Evolutionary conservation across 2,113 vertebrate genomes (phyloP), one percentile per base, ranked within the genome.

Genomic region (Tiliqua scincoides): DNA sequence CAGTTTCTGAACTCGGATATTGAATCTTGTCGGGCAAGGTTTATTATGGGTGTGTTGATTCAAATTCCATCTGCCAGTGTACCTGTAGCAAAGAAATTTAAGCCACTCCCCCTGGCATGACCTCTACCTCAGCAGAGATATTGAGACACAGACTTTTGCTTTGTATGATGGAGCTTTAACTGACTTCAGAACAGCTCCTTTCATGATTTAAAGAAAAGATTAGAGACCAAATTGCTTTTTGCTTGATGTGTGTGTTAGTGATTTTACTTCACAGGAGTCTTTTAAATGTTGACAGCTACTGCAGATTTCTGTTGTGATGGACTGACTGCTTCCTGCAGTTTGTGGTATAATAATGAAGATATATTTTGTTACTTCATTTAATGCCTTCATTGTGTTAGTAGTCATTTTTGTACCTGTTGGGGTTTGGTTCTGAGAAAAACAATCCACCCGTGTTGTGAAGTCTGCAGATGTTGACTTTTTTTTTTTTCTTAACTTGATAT

Each of bases 1-100:
- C 30, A 57, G 17, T 91, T 91, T 79, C 79, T 88, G 88, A 89
- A 89, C 37, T 27, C 79, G 92, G 85, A 93, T 76, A 92, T 87
- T 88, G 89, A 96, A 96, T 97, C 97, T 91, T 93, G 97, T 96
- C 93, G 88, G 93, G 93, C 97, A 86, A 93, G 94, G 95, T 95
- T 76, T 82, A 48, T 70, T 87, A 81, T 95, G 96, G 95, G 96
- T 63, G 93, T 93, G 40, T 90, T 85, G 89, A 93, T 91, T 96
- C 94, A 93, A 80, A 93, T 93, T 93, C 90, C 94, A 95, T 95
- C 94, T 96, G 94, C 94, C 90, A 79, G 30, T 89, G 79, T 92
- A 89, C 75, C 89, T 93, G 61, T 72, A 91, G 91, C 93, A 94
- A 92, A 95, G 93, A 94, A 92, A 92, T 89, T 48, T 63, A 91